Base-by-base conservation (phyloP, 2,888 invertebrate genomes). In the Trissonchulus sp. region DNA sequence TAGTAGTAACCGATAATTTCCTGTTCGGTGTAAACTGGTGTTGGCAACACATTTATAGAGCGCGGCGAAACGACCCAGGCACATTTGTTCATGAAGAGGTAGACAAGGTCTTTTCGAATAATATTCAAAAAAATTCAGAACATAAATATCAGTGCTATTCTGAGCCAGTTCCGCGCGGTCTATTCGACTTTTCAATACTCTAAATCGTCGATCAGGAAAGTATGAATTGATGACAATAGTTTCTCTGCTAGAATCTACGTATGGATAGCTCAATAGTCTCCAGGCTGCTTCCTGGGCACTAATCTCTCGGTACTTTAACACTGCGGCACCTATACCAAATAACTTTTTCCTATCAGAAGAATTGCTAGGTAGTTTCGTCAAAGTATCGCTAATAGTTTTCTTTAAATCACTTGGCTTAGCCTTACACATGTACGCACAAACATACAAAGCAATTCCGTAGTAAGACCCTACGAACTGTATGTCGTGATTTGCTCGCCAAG, bases 221-320 rank as follows among this genome's bases (percentile, higher is more conserved):
- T 33, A 34, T 28, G 28, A 8, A 28, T 65, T 65, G 8, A 65
- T 15, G 15, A 8, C 8, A 15, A 28, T 65, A n/a, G 8, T 15
- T 18, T 65, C 15, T 18, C 68, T 30, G 18, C 8, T 15, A 15
- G 68, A 65, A 18, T 65, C 68, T 15, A 65, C 68, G n/a, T 65
- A 65, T 18, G 8, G 15, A 18, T 33, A 65, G 35, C 68, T 65
- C 8, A 65, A n/a, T 15, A 65, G 8, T 30, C 68, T 30, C 68
- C 68, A 65, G 8, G 28, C 68, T 33, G 68, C 68, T 65, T 65
- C 68, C n/a, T 65, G 68, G n/a, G 33, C 35, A 34, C 68, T 65
- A 65, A 65, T n/a, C 35, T 65, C 33, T 28, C 68, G 31, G 8
- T 65, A 15, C 8, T 18, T 8, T 15, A 65, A n/a, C 28, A 65